These are phyloP conservation scores for Bubalus kerabau DNA, from an alignment of 2,113 vertebrate genomes.

Conservation along the genomic window DNA sequence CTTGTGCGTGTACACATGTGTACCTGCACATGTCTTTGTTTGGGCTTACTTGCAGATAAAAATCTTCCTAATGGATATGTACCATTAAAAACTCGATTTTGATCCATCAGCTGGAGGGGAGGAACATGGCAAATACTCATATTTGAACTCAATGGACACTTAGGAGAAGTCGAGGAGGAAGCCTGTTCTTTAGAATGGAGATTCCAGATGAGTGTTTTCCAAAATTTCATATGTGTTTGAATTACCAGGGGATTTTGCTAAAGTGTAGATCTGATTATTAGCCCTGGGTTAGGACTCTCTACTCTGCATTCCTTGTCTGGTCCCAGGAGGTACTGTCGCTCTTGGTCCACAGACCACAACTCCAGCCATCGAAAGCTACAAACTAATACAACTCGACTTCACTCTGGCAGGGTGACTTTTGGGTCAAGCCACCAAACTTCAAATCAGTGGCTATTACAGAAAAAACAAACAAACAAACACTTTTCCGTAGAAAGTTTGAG, in stretches of 20 bases:
- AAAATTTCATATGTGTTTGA: not conserved
- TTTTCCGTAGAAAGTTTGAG: not conserved
- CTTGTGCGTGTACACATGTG: rapidly evolving
- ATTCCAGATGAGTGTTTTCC: not conserved
- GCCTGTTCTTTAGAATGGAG: not conserved
- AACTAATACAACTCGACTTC: not conserved
- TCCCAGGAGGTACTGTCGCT: not conserved
- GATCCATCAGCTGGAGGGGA: not conserved
- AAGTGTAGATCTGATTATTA: not conserved
- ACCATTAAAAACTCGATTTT: not conserved
- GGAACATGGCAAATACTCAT: not conserved
- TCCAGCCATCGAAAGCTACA: not conserved
- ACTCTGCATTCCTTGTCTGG: not conserved
- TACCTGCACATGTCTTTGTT: not conserved
- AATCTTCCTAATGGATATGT: not conserved
- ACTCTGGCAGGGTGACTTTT: not conserved
- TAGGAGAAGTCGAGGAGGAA: not conserved
- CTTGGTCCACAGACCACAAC: not conserved
- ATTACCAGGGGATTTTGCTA: not conserved
- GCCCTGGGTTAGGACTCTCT: not conserved
- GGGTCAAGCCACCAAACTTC: not conserved
- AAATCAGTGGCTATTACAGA: not conserved
- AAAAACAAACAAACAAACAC: not conserved
- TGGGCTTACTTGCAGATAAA: not conserved
- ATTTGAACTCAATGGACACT: not conserved